Conservation (phyloP, 1,140 invertebrate species). For the Littorina saxatilis region DNA sequence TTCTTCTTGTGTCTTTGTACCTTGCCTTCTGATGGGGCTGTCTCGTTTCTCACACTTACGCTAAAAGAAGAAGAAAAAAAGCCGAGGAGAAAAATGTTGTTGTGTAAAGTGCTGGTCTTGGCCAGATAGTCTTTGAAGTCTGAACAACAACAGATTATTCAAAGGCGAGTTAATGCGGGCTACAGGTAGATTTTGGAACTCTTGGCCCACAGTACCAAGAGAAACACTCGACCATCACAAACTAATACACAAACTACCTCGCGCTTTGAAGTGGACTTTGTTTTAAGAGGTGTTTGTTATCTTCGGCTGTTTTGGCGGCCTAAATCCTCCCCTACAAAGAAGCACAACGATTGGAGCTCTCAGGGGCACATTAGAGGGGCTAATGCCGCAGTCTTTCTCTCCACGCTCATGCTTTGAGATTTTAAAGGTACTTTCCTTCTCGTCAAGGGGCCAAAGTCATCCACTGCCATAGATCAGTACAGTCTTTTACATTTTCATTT, state of each 20-base stretch:
- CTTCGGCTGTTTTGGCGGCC: neutral
- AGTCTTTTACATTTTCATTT: too few relatives aligned
- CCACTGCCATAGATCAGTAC: too few relatives aligned
- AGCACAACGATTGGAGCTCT: slow-evolving; percentile 12
- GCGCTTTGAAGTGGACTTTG: slow-evolving; percentile 19
- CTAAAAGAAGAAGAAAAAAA: neutral
- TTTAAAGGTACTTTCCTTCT: too few relatives aligned
- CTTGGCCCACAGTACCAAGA: neutral
- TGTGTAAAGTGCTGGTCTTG: neutral
- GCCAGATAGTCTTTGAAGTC: neutral
- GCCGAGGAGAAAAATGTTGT: neutral
- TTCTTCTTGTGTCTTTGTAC: too few relatives aligned
- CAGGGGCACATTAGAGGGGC: slow-evolving; percentile 4
- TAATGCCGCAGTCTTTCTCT: too few relatives aligned
- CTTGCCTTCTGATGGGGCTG: too few relatives aligned
- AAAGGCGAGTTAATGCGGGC: neutral
- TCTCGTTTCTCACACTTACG: neutral
- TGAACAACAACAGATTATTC: slow-evolving; percentile 2
- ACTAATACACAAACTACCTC: neutral
- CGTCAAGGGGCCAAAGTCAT: too few relatives aligned
- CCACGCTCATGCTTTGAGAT: too few relatives aligned
- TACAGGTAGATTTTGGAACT: neutral
- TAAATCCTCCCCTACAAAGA: slow-evolving; percentile 18
- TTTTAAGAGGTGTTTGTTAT: slow-evolving; percentile 22
- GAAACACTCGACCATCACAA: neutral